phyloP scores from a whole-genome alignment of 2,888 invertebrate species.

The Aleiodes leptofemur region DNA sequence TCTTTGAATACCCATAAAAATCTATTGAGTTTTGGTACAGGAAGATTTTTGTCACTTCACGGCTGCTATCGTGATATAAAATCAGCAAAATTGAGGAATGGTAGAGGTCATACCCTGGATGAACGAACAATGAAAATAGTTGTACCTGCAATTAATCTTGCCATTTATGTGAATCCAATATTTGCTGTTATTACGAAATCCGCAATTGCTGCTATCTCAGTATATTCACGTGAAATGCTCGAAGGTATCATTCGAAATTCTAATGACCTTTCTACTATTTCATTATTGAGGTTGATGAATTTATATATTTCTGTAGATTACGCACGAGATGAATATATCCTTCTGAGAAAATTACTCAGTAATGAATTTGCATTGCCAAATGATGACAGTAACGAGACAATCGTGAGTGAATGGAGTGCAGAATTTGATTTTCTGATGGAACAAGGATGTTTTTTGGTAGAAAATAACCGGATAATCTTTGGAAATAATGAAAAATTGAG shows the following conservation, averaged over 20 bases:
- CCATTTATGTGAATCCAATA: constrained; percentile 86
- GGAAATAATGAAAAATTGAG: constrained; percentile 76
- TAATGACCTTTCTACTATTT: constrained; percentile 19
- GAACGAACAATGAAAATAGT: constrained; percentile 83
- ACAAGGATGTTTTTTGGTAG: constrained; percentile 58
- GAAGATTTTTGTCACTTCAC: constrained; percentile 62
- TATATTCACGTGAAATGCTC: constrained; percentile 64
- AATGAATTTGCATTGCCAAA: constrained; percentile 68
- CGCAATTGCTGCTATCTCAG: constrained; percentile 78
- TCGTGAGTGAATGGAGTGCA: constrained; percentile 65
- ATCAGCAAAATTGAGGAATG: constrained; percentile 54
- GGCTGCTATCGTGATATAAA: constrained; percentile 62
- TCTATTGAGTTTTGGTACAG: constrained; percentile 64
- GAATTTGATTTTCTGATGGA: constrained; percentile 58
- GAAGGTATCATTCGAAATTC: constrained; percentile 66
- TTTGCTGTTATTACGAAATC: constrained; percentile 83
- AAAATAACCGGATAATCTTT: constrained; percentile 65
- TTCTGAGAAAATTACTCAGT: constrained; percentile 65
- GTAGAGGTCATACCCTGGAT: constrained; percentile 79
- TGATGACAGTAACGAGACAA: constrained; percentile 55
- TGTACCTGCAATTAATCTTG: constrained; percentile 83
- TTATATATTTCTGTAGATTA: constrained; percentile 50
- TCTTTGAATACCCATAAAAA: constrained; percentile 68
- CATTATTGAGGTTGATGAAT: constrained; percentile 43
- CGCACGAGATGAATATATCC: constrained; percentile 63